Evolutionary conservation across 92 coral and sea anemone species (phyloP), one percentile per base, ranked within the genome.

Genomic region (Chrysogorgia sp.): DNA sequence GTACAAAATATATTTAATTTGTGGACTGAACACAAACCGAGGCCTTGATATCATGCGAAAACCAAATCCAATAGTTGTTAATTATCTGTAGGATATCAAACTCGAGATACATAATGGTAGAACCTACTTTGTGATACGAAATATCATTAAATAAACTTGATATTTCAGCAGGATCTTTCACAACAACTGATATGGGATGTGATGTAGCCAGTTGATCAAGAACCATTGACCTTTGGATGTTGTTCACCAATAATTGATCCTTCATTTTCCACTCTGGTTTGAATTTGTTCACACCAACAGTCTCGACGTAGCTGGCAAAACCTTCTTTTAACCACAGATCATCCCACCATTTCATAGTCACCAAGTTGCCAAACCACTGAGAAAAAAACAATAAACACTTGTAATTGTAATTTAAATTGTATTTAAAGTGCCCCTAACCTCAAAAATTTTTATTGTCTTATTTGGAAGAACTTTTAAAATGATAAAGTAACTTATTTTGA

Each of bases 321-420:
- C 96, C 96, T 81, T 91, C 96, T 62, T 91, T 91, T 45, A 91
- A 58, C 96, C 96, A 91, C 20, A 91, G 69, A 33, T 71, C 77
- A 50, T 71, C 77, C 97, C 97, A 92, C 93, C 97, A 92, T 55
- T 92, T 83, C 97, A 92, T 92, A 1, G 97, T 92, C 12, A 92
- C 97, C 1, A 92, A 81, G 63, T 92, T 90, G 43, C 97, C 97
- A 85, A 92, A 92, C 97, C 97, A 92, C 97, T 92, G n/a, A 53
- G n/a, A n/a, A n/a, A n/a, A n/a, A n/a, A n/a, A n/a, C n/a, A n/a
- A n/a, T n/a, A n/a, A n/a, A n/a, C n/a, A n/a, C n/a, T n/a, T n/a
- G n/a, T n/a, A n/a, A 2, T 56, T 43, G 55, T 21, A 14, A 23
- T n/a, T n/a, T n/a, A n/a, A n/a, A n/a, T n/a, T n/a, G n/a, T n/a